Conservation (phyloP, 2,888 invertebrate genomes). For the Agrotis exclamationis region DNA sequence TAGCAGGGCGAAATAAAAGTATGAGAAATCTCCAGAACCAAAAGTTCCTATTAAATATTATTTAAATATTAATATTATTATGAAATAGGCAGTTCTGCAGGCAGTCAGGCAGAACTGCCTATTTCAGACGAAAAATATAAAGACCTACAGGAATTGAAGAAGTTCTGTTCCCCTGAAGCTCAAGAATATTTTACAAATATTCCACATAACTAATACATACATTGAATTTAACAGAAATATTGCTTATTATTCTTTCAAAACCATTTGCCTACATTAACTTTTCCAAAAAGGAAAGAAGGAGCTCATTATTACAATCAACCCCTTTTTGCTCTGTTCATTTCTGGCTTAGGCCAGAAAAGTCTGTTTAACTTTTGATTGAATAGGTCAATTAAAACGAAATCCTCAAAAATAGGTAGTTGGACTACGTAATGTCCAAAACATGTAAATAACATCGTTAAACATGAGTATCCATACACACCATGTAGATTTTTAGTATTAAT, state of each 20-base stretch:
- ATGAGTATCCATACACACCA: constrained; percentile 21
- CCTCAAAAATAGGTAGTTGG: constrained; percentile 17
- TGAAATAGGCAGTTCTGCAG: no score
- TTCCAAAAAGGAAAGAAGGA: constrained; percentile 27
- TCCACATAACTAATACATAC: constrained; percentile 32
- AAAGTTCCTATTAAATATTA: constrained; percentile 34
- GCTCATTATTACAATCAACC: constrained; percentile 27
- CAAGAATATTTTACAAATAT: constrained; percentile 38
- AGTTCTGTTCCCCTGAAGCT: constrained; percentile 26
- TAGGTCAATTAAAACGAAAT: constrained; percentile 22
- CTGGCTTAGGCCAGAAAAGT: constrained; percentile 24
- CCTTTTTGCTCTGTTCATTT: constrained; percentile 25
- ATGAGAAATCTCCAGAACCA: constrained; percentile 29
- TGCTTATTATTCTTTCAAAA: constrained; percentile 28
- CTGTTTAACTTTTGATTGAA: constrained; percentile 23
- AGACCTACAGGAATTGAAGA: constrained; percentile 37
- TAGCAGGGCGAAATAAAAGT: constrained; percentile 26
- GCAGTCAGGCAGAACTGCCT: constrained; percentile 32
- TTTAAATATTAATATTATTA: no score
- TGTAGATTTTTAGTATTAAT: constrained; percentile 14
- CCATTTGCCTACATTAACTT: constrained; percentile 27
- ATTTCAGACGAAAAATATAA: constrained; percentile 36
- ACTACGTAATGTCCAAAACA: constrained; percentile 20
- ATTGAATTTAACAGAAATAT: constrained; percentile 26
- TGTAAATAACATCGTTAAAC: constrained; percentile 14